A percentile compares a stretch with the other conserved stretches of the same genome.
These are phyloP conservation scores for Drosophila kurseongensis DNA, from an alignment of 1,140 invertebrate genomes.

Conservation along the genomic window DNA sequence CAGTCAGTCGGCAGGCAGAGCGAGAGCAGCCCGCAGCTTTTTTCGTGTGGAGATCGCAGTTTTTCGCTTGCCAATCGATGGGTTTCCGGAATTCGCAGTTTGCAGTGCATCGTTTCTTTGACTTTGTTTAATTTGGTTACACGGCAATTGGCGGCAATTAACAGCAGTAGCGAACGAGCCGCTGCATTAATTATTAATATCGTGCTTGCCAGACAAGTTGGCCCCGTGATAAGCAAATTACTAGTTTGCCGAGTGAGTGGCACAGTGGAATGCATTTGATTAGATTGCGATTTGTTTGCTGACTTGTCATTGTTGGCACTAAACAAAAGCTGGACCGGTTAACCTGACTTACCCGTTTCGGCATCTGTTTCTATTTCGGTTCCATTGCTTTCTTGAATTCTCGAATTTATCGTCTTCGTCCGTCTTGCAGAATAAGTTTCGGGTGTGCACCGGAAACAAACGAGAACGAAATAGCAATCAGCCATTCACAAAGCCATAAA, in stretches of 20 bases:
- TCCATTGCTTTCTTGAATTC: constrained; percentile 41
- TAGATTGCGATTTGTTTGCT: constrained; percentile 57
- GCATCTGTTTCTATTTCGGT: constrained; percentile 33
- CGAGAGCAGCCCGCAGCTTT: constrained; percentile 48
- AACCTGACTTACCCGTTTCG: neutral
- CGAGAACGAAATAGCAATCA: constrained; percentile 24
- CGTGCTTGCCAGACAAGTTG: constrained; percentile 26
- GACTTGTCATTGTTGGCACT: constrained; percentile 22
- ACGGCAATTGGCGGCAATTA: constrained; percentile 50
- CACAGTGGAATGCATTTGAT: constrained; percentile 61
- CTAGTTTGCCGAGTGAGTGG: constrained; percentile 14
- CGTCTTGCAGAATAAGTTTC: constrained; percentile 29
- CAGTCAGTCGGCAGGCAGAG: constrained; percentile 49
- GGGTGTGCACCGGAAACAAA: constrained; percentile 37
- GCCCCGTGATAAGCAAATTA: constrained; percentile 31
- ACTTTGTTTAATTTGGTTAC: constrained; percentile 29
- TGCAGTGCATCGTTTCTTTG: constrained; percentile 31
- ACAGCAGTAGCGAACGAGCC: neutral
- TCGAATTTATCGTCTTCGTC: constrained; percentile 13
- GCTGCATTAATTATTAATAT: constrained; percentile 33
- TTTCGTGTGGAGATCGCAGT: constrained; percentile 50
- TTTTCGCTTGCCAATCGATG: constrained; percentile 38
- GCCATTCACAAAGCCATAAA: constrained; percentile 43
- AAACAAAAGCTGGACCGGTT: constrained; percentile 43
- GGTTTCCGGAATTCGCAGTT: constrained; percentile 45